Evolutionary conservation across 2,888 invertebrate genomes (phyloP), one percentile per base, ranked within the genome.

Genomic region (Trisateles emortualis): DNA sequence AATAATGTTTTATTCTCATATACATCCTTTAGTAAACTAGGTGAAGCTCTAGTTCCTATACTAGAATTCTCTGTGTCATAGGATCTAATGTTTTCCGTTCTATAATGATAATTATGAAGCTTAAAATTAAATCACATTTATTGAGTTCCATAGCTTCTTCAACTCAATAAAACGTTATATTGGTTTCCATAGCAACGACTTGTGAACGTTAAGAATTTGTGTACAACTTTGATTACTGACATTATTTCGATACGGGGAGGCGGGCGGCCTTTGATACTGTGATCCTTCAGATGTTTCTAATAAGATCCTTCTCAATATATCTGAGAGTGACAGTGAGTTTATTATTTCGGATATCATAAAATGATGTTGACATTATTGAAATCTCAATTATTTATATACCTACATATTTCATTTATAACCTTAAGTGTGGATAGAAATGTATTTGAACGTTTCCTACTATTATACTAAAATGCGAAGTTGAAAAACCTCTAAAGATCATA

Each of bases 141-240:
- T 57, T 47, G 26, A 32, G 45, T 49, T 19, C 36, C 40, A 52
- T n/a, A n/a, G n/a, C n/a, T n/a, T n/a, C n/a, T n/a, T 56, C 48
- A 55, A 24, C 35, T 51, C 53, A 55, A 51, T 49, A 16, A 51
- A 63, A 59, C 50, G 44, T 39, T 35, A 56, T 52, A 65, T 63
- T 58, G 66, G 57, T 64, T 65, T 46, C 52, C 49, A 26, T 22
- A 9, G 30, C 36, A 49, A 10, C 26, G 38, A 33, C 38, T 42
- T 24, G 42, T 16, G 36, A 62, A 46, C 49, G 17, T 47, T 59
- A 62, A 64, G 42, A 50, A 71, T 67, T 74, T 73, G 52, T 68
- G 47, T 59, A 64, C 48, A 65, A 68, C 53, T 68, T 69, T 72
- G 62, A 75, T 72, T 60, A 63, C 54, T 51, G 52, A 38, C 52